Conservation (phyloP, 2,888 invertebrate species). For the Chymomyza fuscimana region DNA sequence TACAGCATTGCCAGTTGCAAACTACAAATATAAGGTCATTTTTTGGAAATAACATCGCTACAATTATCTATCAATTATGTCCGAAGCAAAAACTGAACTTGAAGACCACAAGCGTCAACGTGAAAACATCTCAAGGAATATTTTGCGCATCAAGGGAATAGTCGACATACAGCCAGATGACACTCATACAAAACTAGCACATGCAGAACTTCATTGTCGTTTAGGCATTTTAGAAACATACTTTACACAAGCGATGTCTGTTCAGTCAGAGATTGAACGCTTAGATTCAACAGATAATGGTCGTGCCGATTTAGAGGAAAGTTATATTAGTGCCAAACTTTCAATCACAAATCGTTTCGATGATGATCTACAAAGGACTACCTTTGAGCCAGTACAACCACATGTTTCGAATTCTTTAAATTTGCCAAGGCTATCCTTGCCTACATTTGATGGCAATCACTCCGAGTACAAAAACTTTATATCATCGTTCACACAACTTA, state of each 20-base stretch:
- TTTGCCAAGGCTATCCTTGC: conserved; percentile 13
- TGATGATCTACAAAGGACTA: neutral
- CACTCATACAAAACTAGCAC: no score
- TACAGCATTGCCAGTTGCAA: no score
- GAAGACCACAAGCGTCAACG: neutral
- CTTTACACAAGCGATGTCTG: conserved; percentile 10
- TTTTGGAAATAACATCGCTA: no score
- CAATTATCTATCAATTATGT: no score
- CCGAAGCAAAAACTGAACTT: neutral
- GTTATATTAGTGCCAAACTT: neutral
- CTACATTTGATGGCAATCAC: conserved; percentile 21
- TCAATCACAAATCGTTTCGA: neutral
- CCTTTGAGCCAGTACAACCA: neutral
- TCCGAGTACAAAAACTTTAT: conserved; percentile 21
- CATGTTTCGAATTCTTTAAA: neutral
- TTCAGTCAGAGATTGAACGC: conserved; percentile 13
- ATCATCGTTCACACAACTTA: no score
- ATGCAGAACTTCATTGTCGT: neutral
- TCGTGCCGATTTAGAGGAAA: neutral
- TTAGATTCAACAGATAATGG: neutral
- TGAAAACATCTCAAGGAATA: neutral
- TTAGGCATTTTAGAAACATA: conserved; percentile 21
- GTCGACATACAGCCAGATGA: no score
- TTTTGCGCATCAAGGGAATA: neutral
- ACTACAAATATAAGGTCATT: no score